Conservation (phyloP, 2,113 vertebrate genomes). For the Notiomystis cincta region DNA sequence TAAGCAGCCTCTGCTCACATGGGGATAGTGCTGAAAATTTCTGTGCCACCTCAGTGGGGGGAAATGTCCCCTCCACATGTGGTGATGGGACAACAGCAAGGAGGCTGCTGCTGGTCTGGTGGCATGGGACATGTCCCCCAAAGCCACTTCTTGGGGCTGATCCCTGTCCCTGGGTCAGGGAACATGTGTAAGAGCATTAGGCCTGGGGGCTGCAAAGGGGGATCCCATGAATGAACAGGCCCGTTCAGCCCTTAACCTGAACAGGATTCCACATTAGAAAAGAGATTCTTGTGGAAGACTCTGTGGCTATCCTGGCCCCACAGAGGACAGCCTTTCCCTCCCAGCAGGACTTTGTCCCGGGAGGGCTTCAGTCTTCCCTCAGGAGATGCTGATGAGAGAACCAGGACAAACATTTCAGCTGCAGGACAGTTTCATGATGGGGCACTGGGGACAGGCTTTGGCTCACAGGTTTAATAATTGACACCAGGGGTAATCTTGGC, state of each 20-base stretch:
- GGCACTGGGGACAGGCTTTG: not conserved
- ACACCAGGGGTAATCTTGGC: not conserved
- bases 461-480: not conserved
- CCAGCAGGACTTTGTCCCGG: accelerated
- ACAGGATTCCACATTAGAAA: not conserved
- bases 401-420: accelerated
- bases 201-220: not conserved
- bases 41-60: not conserved
- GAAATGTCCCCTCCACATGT: accelerated
- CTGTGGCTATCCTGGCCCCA: accelerated
- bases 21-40: not conserved
- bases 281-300: not conserved
- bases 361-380: not conserved
- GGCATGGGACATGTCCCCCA: accelerated
- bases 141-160: not conserved
- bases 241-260: not conserved
- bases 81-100: not conserved
- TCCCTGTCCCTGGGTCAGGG: not conserved
- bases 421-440: not conserved
- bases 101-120: not conserved
- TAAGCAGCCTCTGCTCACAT: not conserved
- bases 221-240: not conserved
- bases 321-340: not conserved
- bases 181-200: accelerated
- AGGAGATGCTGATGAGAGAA: not conserved